These are phyloP conservation scores for Actias luna DNA, from an alignment of 2,888 invertebrate species.

Conservation along the genomic window DNA sequence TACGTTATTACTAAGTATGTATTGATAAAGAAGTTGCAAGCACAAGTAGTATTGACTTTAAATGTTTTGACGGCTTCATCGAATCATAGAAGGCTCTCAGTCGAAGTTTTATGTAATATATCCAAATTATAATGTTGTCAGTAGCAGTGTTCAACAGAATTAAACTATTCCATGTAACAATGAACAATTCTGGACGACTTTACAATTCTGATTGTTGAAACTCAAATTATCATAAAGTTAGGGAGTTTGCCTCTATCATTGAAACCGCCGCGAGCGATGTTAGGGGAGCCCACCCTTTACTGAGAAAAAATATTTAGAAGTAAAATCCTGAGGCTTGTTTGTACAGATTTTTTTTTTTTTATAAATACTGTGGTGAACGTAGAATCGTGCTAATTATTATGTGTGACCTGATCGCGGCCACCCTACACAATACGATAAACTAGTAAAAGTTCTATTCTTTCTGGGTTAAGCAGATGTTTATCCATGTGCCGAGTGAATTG, in stretches of 20 bases:
- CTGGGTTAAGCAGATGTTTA: too few species aligned
- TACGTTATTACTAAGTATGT: too few species aligned
- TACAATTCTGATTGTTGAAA: not conserved
- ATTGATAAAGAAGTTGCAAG: too few species aligned
- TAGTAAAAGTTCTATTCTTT: too few species aligned
- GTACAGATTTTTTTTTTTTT: too few species aligned
- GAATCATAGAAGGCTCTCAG: too few species aligned
- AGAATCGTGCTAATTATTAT: not conserved
- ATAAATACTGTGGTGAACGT: not conserved
- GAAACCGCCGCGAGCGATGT: not conserved
- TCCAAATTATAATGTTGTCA: not conserved
- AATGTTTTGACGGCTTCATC: too few species aligned
- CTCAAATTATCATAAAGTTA: constrained; percentile 1
- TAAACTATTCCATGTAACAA: not conserved
- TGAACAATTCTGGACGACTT: not conserved
- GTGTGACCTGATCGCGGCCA: too few species aligned
- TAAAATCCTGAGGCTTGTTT: not conserved
- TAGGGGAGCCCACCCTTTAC: not conserved
- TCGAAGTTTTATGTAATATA: not conserved
- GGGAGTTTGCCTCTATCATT: not conserved
- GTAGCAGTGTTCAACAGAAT: not conserved
- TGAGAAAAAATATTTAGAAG: not conserved
- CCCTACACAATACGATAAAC: too few species aligned
- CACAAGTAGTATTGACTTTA: too few species aligned
- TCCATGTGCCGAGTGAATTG: too few species aligned